These are phyloP conservation scores for Meriones psammophilus DNA, from an alignment of 2,797 vertebrate genomes.

Conservation along the genomic window DNA sequence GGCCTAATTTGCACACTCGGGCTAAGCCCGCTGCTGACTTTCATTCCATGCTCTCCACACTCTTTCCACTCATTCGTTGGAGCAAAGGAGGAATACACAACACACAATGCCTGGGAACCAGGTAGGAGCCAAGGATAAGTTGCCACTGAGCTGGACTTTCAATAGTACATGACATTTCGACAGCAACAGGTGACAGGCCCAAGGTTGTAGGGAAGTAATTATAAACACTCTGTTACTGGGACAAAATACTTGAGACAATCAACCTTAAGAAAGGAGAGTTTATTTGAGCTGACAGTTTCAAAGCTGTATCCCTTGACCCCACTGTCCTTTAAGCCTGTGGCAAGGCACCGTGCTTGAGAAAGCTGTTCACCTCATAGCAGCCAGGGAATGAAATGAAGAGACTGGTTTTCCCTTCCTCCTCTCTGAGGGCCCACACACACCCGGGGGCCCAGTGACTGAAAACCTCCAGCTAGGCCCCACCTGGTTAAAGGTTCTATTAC, in stretches of 20 bases:
- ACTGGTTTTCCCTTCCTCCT: not conserved
- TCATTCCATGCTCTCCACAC: not conserved
- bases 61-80: not conserved
- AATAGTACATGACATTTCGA: not conserved
- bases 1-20: not conserved
- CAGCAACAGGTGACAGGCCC: too few relatives aligned
- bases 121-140: accelerated
- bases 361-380: not conserved
- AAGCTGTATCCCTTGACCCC: not conserved
- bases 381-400: not conserved
- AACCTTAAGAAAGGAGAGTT: not conserved
- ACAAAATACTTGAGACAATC: not conserved
- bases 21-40: not conserved
- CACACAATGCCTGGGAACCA: accelerated
- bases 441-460: not conserved
- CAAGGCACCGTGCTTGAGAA: not conserved
- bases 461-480: not conserved
- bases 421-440: not conserved
- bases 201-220: not conserved
- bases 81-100: not conserved
- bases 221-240: not conserved
- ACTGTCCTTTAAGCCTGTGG: not conserved
- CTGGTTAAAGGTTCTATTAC: not conserved
- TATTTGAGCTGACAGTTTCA: not conserved
- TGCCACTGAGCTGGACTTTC: not conserved